Evolutionary conservation across 2,113 vertebrate species (phyloP).

Genomic region (Campylomormyrus numenius): DNA sequence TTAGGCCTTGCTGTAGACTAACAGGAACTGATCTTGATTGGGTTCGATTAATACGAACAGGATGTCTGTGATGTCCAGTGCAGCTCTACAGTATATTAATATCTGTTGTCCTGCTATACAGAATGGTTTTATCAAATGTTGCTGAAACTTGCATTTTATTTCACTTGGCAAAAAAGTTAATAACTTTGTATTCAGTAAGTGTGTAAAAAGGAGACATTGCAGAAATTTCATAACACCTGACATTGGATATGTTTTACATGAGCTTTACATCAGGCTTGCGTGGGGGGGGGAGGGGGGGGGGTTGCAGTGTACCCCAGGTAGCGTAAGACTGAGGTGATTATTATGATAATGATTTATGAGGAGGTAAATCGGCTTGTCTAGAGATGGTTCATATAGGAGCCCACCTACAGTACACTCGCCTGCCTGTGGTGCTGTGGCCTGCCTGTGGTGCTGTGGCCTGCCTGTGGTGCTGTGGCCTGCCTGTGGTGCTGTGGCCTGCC

Average conservation of each 20-base stretch:
- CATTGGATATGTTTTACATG: background rate
- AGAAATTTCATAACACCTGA: background rate
- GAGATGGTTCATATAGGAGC: background rate
- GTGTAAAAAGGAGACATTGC: background rate
- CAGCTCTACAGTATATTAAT: background rate
- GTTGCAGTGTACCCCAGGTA: background rate
- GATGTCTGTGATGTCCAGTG: background rate
- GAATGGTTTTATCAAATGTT: background rate
- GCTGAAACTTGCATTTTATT: background rate
- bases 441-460: background rate
- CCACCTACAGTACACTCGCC: background rate
- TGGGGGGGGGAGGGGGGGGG: background rate
- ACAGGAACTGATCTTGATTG: background rate
- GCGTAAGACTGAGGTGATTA: background rate
- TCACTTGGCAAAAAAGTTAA: background rate
- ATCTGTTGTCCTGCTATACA: background rate
- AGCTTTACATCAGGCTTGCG: background rate
- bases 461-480: background rate
- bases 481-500: background rate
- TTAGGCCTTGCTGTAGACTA: background rate
- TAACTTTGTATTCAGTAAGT: background rate
- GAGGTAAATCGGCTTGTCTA: background rate
- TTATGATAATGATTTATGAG: background rate
- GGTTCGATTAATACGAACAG: background rate
- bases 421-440: background rate